Evolutionary conservation across 2,797 vertebrate species (phyloP).

Genomic region (Ataeniobius toweri): DNA sequence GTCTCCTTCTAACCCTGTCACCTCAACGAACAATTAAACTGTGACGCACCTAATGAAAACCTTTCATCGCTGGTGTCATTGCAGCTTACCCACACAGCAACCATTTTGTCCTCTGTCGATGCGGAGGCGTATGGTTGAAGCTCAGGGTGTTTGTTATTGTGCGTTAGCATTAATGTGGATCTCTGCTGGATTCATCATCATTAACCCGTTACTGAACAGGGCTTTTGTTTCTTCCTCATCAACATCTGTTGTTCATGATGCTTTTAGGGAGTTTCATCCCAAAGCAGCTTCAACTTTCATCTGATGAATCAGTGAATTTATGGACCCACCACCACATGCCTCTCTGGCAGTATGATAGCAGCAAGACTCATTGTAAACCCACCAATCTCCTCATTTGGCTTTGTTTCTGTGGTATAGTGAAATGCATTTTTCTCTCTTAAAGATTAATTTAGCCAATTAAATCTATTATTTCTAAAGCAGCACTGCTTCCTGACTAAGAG

Average conservation of each 20-base stretch:
- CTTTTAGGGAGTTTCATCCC: constrained; percentile 41
- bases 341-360: constrained; percentile 22
- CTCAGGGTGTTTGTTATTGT: constrained; percentile 21
- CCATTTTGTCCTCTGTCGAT: constrained; percentile 33
- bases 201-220: constrained; percentile 32
- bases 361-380: constrained; percentile 35
- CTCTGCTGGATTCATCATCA: constrained; percentile 21
- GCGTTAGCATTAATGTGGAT: constrained; percentile 26
- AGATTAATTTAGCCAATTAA: constrained; percentile 12
- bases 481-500: constrained; percentile 3
- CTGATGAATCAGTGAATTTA: constrained; percentile 47
- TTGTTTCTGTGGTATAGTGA: constrained; percentile 15
- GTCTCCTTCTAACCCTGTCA: constrained; percentile 11
- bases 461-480: neutral
- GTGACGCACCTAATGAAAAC: constrained; percentile 49
- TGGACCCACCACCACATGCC: constrained; percentile 42
- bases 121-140: constrained; percentile 21
- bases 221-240: constrained; percentile 19
- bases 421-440: constrained; percentile 9
- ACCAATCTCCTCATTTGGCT: constrained; percentile 18
- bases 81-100: constrained; percentile 35
- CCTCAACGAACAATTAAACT: constrained; percentile 28
- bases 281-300: constrained; percentile 34
- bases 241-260: constrained; percentile 45
- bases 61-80: constrained; percentile 20